Base-by-base conservation (phyloP, 2,113 vertebrate genomes). In the Capreolus pygargus region DNA sequence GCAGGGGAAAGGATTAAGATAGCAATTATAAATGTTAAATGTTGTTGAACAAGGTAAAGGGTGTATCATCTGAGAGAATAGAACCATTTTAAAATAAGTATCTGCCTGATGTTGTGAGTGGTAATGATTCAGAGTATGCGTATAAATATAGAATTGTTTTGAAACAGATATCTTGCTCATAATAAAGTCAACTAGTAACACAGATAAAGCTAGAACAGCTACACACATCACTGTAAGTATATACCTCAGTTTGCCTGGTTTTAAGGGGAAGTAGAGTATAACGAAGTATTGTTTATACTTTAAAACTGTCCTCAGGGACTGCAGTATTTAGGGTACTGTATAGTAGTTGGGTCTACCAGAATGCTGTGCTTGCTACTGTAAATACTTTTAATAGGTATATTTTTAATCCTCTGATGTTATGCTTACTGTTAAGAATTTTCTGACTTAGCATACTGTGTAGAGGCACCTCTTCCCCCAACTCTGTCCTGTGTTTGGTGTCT, bases 121-220 rank as follows among this genome's bases (percentile, higher is more conserved):
- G 39, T 93, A 33, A 70, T 94, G 64, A 78, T 86, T 85, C 57
- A 61, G 89, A 94, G 39, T 84, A 3, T 52, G 8, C 39, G 33
- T 85, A 14, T 83, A 64, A 93, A 86, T 23, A 78, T n/a, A 74
- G 39, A 92, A 88, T 93, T 97, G 50, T 95, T 96, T 96, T 93
- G 58, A 93, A 91, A 95, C n/a, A 86, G 36, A 54, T 89, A 64
- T 36, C 14, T 81, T 97, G 23, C 81, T 86, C 16, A 86, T 85
- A 90, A 94, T 88, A 97, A n/a, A 86, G 23, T 84, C 50, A 76
- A 2, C 47, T 95, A 16, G 13, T 96, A 14, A 90, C 7, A 50
- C 25, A 92, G 47, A 58, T 92, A 54, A 93, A 95, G 28, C 55
- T 94, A 50, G 88, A 52, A 74, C 2, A 86, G 33, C 94, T 70